Evolutionary conservation across 2,113 vertebrate genomes (phyloP).

Genomic region (Aplodontia rufa): DNA sequence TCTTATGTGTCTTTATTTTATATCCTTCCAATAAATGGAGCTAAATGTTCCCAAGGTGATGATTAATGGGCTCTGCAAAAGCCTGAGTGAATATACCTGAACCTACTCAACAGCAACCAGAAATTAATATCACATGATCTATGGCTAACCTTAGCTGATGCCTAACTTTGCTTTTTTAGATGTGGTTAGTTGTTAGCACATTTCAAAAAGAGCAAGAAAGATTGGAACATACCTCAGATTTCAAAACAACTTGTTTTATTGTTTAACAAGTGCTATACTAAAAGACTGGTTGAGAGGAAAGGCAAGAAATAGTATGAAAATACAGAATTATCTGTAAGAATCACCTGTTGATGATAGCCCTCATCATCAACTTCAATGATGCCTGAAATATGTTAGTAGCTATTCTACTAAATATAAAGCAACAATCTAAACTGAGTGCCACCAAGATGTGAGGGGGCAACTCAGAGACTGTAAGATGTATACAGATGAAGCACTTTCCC

Average conservation of each 20-base stretch:
- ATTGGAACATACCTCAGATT: neutral
- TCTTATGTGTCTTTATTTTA: neutral
- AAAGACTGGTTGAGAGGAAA: neutral
- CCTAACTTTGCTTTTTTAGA: neutral
- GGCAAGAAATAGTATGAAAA: neutral
- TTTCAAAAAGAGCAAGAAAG: neutral
- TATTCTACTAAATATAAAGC: neutral
- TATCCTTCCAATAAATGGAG: neutral
- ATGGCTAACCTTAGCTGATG: neutral
- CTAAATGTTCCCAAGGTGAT: neutral
- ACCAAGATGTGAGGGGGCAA: neutral
- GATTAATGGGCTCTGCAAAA: neutral
- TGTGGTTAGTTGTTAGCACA: neutral
- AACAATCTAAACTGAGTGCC: neutral
- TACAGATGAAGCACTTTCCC: neutral
- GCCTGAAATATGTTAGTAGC: neutral
- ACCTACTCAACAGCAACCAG: neutral
- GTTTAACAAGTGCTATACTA: neutral
- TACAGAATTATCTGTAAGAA: neutral
- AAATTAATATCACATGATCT: neutral
- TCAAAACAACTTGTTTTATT: neutral
- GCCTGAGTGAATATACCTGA: neutral
- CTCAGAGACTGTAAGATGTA: neutral
- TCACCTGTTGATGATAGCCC: neutral
- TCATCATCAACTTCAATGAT: slow-evolving; percentile 4